Percentiles rank a stretch among this genome's conserved stretches.
Evolutionary conservation across 2,888 invertebrate genomes (phyloP).

Genomic region (Ditylenchus weischeri): DNA sequence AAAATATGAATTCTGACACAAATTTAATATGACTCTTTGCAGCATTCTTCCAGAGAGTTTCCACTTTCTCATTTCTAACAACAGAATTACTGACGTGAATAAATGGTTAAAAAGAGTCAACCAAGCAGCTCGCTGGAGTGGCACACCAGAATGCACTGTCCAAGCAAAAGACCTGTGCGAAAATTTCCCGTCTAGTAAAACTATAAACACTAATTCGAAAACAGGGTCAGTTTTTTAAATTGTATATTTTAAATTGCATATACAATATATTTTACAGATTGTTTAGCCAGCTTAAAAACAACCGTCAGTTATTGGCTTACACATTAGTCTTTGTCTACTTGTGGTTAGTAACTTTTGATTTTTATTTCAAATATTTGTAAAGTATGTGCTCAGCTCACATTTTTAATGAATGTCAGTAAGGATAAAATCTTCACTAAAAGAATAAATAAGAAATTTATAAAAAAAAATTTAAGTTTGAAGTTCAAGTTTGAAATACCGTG

Average conservation of each 20-base stretch:
- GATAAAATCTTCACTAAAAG: too few species aligned
- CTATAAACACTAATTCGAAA: neutral
- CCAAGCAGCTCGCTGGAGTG: conserved; percentile 3
- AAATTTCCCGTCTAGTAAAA: neutral
- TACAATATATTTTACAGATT: neutral
- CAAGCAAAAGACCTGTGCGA: neutral
- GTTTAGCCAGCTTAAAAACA: neutral
- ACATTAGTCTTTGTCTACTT: conserved; percentile 40
- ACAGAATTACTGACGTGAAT: neutral
- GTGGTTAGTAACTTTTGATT: conserved; percentile 29
- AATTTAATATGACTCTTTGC: neutral
- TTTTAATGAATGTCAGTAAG: too few species aligned
- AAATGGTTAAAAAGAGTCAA: conserved; percentile 16
- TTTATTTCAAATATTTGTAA: too few species aligned
- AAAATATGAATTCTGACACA: neutral
- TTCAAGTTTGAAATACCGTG: too few species aligned
- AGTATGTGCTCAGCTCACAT: too few species aligned
- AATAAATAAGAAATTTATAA: too few species aligned
- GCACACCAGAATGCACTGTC: neutral
- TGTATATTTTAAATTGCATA: conserved; percentile 1
- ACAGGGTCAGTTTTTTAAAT: neutral
- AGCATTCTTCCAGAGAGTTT: conserved; percentile 29
- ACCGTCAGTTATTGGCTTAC: conserved; percentile 30
- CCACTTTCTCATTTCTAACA: conserved; percentile 23
- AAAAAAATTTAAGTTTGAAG: too few species aligned